Base-by-base conservation (phyloP, 2,797 vertebrate species). In the Natrix natrix region DNA sequence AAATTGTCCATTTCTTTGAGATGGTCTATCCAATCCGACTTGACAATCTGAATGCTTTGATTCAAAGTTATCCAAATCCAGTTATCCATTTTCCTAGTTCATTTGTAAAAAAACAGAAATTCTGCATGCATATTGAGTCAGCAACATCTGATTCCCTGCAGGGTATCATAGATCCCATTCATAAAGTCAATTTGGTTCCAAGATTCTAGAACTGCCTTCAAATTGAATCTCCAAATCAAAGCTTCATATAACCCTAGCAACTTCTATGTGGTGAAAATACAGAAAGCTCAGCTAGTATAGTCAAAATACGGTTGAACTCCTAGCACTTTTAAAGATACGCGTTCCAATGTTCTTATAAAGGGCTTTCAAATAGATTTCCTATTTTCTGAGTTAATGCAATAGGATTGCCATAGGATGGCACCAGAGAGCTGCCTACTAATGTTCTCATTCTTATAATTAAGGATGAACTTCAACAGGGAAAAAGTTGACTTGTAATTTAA, bases 341-440 rank as follows among this genome's bases (percentile, higher is more conserved):
- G 6, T 20, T 74, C 32, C 32, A 74, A 37, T 74, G 17, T 74
- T 37, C 32, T 37, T 37, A 74, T 74, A 74, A 37, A 37, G 32
- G 37, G 37, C 74, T 48, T 48, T 83, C 74, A 24, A 24, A 48
- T 48, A 48, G 8, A 83, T 83, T 48, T 83, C 37, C 37, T 48
- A 24, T 43, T 48, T 48, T 83, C 74, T 56, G 28, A 87, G 7
- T 17, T 32, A 87, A 14, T 56, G n/a, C 54, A 55, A n/a, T n/a
- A 87, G 54, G 28, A 32, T 56, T 57, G 54, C 28, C 54, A 87
- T 87, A 87, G 8, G 54, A 32, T 56, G 86, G 54, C 97, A 96
- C 96, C 91, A 97, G 97, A 95, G 96, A 96, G 96, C 97, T 93
- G 12, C 86, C 56, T 0, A 92, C 54, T 14, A 91, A 90, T 66